These are phyloP conservation scores for Temnothorax longispinosus DNA, from an alignment of 1,140 invertebrate species.

Conservation along the genomic window DNA sequence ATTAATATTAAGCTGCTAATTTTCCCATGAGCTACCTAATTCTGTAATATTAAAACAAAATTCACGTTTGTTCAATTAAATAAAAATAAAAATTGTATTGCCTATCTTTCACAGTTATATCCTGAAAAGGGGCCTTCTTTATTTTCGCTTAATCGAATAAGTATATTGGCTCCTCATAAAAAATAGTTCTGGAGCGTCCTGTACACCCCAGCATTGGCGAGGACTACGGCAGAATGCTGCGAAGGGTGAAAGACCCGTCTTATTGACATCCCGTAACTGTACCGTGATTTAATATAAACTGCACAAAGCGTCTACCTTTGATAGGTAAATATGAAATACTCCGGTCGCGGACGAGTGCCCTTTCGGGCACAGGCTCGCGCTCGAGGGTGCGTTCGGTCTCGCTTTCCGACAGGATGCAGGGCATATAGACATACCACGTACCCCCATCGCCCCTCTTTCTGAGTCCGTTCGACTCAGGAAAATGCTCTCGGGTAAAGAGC, in stretches of 20 bases:
- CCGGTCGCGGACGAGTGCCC: conserved; percentile 71
- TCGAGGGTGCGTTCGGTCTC: conserved; percentile 65
- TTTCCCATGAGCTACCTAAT: not conserved
- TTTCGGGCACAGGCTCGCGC: conserved; percentile 63
- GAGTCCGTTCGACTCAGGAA: conserved; percentile 48
- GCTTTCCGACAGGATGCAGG: conserved; percentile 61
- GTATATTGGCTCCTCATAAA: not conserved
- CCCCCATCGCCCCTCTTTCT: not conserved
- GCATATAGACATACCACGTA: conserved; percentile 21
- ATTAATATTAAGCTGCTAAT: not conserved
- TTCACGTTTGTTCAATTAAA: not conserved
- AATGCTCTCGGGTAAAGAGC: conserved; percentile 49
- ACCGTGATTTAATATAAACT: conserved; percentile 82
- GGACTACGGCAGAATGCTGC: conserved; percentile 18
- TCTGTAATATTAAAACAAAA: not conserved
- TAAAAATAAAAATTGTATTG: not conserved
- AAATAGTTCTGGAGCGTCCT: not conserved
- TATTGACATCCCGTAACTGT: conserved; percentile 78
- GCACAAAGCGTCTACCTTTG: conserved; percentile 80
- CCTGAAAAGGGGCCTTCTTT: not conserved
- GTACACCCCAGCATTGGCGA: conserved; percentile 5
- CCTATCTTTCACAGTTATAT: not conserved
- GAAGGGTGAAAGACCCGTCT: conserved; percentile 65
- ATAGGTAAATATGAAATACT: conserved; percentile 82
- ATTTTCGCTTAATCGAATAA: not conserved